These are phyloP conservation scores for Gymnarchus niloticus DNA, from an alignment of 2,113 vertebrate species.

Conservation along the genomic window DNA sequence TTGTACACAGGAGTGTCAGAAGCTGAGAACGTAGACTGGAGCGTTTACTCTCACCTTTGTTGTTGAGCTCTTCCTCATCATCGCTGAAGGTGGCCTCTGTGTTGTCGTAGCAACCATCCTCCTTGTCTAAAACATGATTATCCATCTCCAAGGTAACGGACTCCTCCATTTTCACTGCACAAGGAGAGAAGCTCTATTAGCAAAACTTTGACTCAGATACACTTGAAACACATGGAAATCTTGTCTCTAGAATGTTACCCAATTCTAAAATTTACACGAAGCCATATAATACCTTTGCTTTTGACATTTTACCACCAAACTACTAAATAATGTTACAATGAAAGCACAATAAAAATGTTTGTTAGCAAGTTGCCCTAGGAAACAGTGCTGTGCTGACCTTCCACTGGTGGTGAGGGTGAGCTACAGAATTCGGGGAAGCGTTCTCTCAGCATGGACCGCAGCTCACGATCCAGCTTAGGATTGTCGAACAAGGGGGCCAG, in stretches of 20 bases:
- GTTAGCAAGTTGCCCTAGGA: background rate
- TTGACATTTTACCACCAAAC: background rate
- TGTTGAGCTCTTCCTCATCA: constrained; percentile 84
- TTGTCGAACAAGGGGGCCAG: constrained; percentile 92
- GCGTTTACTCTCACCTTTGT: constrained; percentile 72
- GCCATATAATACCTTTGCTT: background rate
- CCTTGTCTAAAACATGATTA: constrained; percentile 86
- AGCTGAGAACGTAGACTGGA: background rate
- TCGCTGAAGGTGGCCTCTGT: constrained; percentile 92
- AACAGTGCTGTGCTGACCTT: constrained; percentile 63
- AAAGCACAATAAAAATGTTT: background rate
- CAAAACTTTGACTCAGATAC: constrained; percentile 12
- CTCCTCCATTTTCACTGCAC: constrained; percentile 85
- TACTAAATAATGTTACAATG: background rate
- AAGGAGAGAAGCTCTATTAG: background rate
- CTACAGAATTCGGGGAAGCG: constrained; percentile 96
- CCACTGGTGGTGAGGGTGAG: constrained; percentile 82
- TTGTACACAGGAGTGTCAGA: background rate
- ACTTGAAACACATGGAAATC: background rate
- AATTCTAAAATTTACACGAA: background rate
- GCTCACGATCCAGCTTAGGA: constrained; percentile 91
- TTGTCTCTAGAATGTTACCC: background rate
- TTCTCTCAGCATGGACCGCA: constrained; percentile 89
- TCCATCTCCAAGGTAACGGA: constrained; percentile 83
- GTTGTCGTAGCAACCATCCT: constrained; percentile 88